Percentiles rank a stretch among this genome's conserved stretches.
Evolutionary conservation across 2,797 vertebrate genomes (phyloP).

Genomic region (Lithobates sylvaticus): DNA sequence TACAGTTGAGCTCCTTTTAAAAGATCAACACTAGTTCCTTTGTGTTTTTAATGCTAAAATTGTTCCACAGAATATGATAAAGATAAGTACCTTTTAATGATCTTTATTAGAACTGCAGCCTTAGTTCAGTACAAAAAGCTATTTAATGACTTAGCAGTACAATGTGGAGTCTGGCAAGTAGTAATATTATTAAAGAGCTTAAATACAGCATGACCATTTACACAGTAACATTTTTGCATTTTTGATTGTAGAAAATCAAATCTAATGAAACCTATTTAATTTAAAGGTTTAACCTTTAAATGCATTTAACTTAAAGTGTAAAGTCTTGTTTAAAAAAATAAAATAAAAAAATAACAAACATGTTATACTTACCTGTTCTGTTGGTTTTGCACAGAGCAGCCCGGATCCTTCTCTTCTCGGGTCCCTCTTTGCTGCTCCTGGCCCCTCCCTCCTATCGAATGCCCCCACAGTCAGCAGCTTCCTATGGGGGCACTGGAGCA

Average conservation of each 20-base stretch:
- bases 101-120: constrained; percentile 46
- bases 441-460: too few species aligned
- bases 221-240: constrained; percentile 14
- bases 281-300: neutral
- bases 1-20: constrained; percentile 44
- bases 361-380: too few species aligned
- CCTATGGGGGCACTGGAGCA: too few species aligned
- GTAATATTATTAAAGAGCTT: constrained; percentile 55
- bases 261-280: neutral
- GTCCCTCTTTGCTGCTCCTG: too few species aligned
- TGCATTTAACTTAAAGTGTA: neutral
- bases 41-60: constrained; percentile 60
- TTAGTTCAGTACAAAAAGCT: constrained; percentile 45
- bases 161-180: constrained; percentile 48
- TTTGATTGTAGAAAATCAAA: neutral
- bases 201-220: constrained; percentile 42
- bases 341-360: too few species aligned
- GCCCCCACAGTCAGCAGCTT: too few species aligned
- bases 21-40: constrained; percentile 58
- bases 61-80: constrained; percentile 57
- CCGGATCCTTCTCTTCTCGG: too few species aligned
- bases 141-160: constrained; percentile 55
- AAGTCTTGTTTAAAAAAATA: too few species aligned
- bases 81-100: constrained; percentile 58
- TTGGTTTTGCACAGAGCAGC: too few species aligned